A percentile compares a stretch with the other conserved stretches of the same genome.
Conservation (phyloP, 2,113 vertebrate species). For the Clinocottus analis region DNA sequence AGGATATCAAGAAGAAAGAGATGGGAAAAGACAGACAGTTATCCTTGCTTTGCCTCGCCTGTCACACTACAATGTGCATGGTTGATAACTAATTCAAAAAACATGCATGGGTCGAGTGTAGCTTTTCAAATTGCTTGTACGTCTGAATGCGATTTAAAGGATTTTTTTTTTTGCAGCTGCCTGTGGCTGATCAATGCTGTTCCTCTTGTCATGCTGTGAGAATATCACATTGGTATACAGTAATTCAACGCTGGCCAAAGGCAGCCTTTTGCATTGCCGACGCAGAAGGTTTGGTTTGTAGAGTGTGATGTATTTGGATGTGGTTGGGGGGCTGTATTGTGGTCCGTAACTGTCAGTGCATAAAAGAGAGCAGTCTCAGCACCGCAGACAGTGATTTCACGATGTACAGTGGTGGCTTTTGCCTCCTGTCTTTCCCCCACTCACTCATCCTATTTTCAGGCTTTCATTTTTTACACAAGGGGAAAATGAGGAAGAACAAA, state of each 20-base stretch:
- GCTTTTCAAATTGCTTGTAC: constrained; percentile 65
- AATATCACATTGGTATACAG: constrained; percentile 57
- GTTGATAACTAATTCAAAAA: constrained; percentile 75
- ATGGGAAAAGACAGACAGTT: constrained; percentile 58
- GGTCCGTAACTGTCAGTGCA: constrained; percentile 67
- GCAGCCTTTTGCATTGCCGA: constrained; percentile 46
- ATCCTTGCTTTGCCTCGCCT: constrained; percentile 57
- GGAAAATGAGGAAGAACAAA: constrained; percentile 82
- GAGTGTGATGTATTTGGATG: constrained; percentile 75
- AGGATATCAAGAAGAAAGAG: constrained; percentile 62
- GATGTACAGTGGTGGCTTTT: constrained; percentile 58
- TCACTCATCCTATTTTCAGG: constrained; percentile 76
- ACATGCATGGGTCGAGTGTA: constrained; percentile 65
- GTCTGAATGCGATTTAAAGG: constrained; percentile 64
- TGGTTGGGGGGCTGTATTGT: constrained; percentile 46
- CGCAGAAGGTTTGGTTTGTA: constrained; percentile 53
- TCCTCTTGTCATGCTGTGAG: constrained; percentile 60
- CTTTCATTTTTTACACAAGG: constrained; percentile 82
- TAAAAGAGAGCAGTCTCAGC: constrained; percentile 57
- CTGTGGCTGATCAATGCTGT: constrained; percentile 70
- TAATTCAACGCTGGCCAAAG: constrained; percentile 18
- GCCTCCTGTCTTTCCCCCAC: constrained; percentile 45
- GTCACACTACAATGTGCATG: constrained; percentile 76
- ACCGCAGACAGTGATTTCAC: constrained; percentile 64
- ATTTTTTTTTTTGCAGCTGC: constrained; percentile 68